phyloP scores from a whole-genome alignment of 2,113 vertebrate genomes.

The Mustela nigripes region DNA sequence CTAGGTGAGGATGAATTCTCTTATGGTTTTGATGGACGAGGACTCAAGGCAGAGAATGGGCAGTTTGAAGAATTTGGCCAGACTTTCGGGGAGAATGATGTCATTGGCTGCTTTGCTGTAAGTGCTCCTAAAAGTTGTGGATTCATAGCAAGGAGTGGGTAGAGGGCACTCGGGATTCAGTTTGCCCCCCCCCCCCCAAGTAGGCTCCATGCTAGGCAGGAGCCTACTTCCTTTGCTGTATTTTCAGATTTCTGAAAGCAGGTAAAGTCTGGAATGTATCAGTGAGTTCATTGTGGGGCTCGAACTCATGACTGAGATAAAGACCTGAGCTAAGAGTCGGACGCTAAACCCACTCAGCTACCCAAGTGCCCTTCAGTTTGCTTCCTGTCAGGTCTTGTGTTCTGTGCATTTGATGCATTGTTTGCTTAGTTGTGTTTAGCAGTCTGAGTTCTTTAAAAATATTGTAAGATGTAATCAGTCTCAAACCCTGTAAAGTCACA shows the following conservation, averaged over 20 bases:
- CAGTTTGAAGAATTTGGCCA: slow-evolving; percentile 92
- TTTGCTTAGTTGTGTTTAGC: neutral
- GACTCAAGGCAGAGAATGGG: slow-evolving; percentile 90
- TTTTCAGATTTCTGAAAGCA: neutral
- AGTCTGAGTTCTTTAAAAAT: neutral
- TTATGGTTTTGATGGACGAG: slow-evolving; percentile 91
- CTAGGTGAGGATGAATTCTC: slow-evolving; percentile 93
- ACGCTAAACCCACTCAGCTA: neutral
- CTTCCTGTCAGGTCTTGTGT: neutral
- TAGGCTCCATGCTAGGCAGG: neutral
- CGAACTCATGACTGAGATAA: neutral
- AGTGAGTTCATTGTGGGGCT: neutral
- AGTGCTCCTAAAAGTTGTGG: slow-evolving; percentile 73
- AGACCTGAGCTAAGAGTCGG: neutral
- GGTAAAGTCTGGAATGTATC: neutral
- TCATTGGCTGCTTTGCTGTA: slow-evolving; percentile 95
- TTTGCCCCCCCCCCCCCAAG: neutral
- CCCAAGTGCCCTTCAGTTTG: neutral
- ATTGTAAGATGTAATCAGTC: neutral
- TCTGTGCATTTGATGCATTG: neutral
- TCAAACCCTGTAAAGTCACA: neutral
- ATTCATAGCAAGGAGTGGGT: neutral
- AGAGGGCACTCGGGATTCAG: neutral
- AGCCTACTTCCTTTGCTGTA: neutral
- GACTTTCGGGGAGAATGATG: slow-evolving; percentile 91